Evolutionary conservation across 1,140 invertebrate genomes (phyloP), one percentile per base, ranked within the genome.

Genomic region (Formica exsecta): DNA sequence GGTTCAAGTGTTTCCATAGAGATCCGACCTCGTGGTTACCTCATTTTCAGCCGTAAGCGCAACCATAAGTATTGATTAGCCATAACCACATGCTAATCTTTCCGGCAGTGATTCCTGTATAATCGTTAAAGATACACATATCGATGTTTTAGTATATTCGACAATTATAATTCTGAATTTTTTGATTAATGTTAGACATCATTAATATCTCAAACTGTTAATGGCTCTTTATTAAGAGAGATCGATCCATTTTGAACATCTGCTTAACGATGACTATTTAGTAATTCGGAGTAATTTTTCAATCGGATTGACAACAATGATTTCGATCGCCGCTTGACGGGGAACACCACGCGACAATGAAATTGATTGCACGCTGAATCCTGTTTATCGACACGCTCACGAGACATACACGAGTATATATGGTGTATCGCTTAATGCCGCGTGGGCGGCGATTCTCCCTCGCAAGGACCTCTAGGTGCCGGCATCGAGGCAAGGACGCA

Each of bases 401-500:
- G 19, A 32, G 51, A 0, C 38, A 44, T 38, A 68, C 51, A 71
- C 51, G 36, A 48, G 54, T 25, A 8, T 79, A 8, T 79, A 51
- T n/a, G 32, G 76, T 41, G 76, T 59, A 54, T 74, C 54, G 79
- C 13, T 74, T 61, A 74, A 64, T 83, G 68, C 38, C 41, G 68
- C 79, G 79, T 83, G 68, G 68, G 79, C 36, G 79, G 54, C 13
- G 41, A 3, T 80, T 83, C 73, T 38, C 79, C 79, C 38, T 73
- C 41, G 29, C 79, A 61, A 44, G 79, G 68, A 83, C 41, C 71
- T 51, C 48, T 73, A 44, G 54, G 38, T 83, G 57, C 44, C 64
- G 64, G 32, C 22, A 36, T 48, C 41, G 54, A 81, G 79, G 79
- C 79, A 83, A 83, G 79, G 79, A 83, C 79, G 79, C 79, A 61